Base-by-base conservation (phyloP, 2,113 vertebrate genomes). In the Accipiter virgatus region DNA sequence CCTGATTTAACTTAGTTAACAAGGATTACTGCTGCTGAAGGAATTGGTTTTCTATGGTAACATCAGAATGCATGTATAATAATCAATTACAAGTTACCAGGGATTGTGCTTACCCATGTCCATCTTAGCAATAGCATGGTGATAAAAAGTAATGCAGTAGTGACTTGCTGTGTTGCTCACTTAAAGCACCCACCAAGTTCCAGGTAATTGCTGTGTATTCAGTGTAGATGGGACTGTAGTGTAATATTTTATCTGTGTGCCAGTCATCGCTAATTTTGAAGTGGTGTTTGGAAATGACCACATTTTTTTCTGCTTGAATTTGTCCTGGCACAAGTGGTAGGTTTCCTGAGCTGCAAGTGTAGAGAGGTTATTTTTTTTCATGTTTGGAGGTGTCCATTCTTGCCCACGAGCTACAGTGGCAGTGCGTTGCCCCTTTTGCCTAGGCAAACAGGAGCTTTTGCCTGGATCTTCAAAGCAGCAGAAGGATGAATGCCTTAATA, bases 181-280 rank as follows among this genome's bases (percentile, higher is more conserved):
- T 32, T 43, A 53, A 61, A 75, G 48, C 71, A 82, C 42, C 9
- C 3, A 17, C 16, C 45, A 34, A 34, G 59, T 88, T 89, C 59
- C 47, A 67, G 34, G 59, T 81, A 68, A 55, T 70, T n/a, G 9
- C 31, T 77, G 1, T 21, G 6, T 71, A 22, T 71, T 63, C 43
- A 7, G 0, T 36, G 38, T 58, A 66, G 25, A 59, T 62, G 31
- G 45, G 32, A 34, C 31, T 16, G 11, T 29, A 36, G 26, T 63
- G 11, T 36, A 38, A 67, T 29, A 19, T 43, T 42, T 14, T 59
- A 9, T 22, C 52, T 74, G 7, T 78, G 26, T 40, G 8, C 45
- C 47, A 53, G 31, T 34, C 67, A n/a, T 72, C 22, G 29, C 36
- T 66, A 16, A 70, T 91, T 95, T 93, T 70, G 29, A 90, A 88